Conservation (phyloP, 2,113 vertebrate species). For the Danionella cerebrum region DNA sequence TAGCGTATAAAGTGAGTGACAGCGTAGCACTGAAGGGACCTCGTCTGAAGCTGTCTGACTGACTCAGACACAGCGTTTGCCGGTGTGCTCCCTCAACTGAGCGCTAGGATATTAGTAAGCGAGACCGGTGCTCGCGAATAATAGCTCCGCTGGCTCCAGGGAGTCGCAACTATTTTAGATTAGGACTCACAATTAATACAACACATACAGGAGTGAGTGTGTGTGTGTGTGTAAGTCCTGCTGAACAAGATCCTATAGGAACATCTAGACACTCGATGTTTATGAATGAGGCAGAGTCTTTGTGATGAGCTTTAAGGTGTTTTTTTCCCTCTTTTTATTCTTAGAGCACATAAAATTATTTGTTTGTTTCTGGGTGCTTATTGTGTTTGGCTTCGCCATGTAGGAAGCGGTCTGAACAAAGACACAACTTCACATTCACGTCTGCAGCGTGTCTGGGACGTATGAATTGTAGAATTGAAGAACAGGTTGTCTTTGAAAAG, state of each 20-base stretch:
- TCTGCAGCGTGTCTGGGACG: background rate
- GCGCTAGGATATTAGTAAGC: slow-evolving; percentile 34
- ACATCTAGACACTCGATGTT: slow-evolving; percentile 10
- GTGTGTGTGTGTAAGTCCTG: background rate
- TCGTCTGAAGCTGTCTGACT: slow-evolving; percentile 32
- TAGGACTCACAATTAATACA: slow-evolving; percentile 44
- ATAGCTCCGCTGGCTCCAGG: slow-evolving; percentile 28
- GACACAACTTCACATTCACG: slow-evolving; percentile 4
- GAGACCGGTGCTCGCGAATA: slow-evolving; percentile 31
- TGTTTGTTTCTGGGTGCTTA: background rate
- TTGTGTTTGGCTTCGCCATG: background rate
- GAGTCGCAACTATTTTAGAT: slow-evolving; percentile 29
- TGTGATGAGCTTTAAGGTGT: slow-evolving; percentile 10
- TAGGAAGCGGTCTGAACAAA: background rate
- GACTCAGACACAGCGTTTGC: slow-evolving; percentile 11
- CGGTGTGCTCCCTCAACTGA: slow-evolving; percentile 24
- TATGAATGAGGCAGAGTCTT: slow-evolving; percentile 18
- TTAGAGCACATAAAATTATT: background rate
- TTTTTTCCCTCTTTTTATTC: background rate
- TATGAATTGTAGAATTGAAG: background rate
- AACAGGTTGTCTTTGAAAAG: background rate
- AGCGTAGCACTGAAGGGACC: slow-evolving; percentile 39
- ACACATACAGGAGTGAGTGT: slow-evolving; percentile 19
- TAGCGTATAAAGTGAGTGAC: slow-evolving; percentile 38
- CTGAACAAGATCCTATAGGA: slow-evolving; percentile 23